These are phyloP conservation scores for Pocillopora grandis DNA, from an alignment of 92 coral and sea anemone species.

Conservation along the genomic window DNA sequence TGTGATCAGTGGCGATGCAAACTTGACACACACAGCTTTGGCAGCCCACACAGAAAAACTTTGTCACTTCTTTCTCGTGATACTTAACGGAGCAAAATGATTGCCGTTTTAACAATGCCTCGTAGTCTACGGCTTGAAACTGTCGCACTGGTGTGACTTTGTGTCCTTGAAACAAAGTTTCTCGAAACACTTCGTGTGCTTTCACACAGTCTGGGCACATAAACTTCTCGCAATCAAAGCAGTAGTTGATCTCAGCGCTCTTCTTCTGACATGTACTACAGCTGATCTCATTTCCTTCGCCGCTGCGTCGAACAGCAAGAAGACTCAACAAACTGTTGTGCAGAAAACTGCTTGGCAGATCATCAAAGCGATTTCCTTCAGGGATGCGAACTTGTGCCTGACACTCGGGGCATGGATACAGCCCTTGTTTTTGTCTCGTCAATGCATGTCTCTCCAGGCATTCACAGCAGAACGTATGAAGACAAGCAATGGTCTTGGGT, in stretches of 20 bases:
- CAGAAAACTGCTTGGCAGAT: conserved; percentile 23
- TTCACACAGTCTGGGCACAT: conserved; percentile 39
- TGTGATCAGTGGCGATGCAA: conserved; percentile 4
- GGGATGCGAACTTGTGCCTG: conserved; percentile 10
- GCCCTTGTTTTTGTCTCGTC: conserved; percentile 7
- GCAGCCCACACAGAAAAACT: conserved; percentile 13
- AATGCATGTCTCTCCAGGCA: conserved; percentile 36
- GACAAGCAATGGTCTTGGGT: conserved; percentile 47
- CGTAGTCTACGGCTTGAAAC: conserved; percentile 28
- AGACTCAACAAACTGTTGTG: conserved; percentile 24
- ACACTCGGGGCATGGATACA: conserved; percentile 20
- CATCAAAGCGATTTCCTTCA: conserved; percentile 11
- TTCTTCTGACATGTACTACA: conserved; percentile 24
- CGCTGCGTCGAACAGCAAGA: conserved; percentile 1
- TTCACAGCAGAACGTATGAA: conserved; percentile 41
- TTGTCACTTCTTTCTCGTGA: conserved; percentile 24
- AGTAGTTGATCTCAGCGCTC: conserved; percentile 37
- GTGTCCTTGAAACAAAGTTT: conserved; percentile 16
- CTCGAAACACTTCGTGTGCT: conserved; percentile 40
- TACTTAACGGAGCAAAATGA: conserved; percentile 26
- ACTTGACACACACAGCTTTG: conserved; percentile 8
- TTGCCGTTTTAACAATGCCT: conserved; percentile 13
- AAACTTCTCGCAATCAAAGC: conserved; percentile 45
- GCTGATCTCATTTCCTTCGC: conserved; percentile 24
- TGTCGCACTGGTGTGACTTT: conserved; percentile 29